Evolutionary conservation across 2,888 invertebrate genomes (phyloP), one percentile per base, ranked within the genome.

Genomic region (Tipula vernalis): DNA sequence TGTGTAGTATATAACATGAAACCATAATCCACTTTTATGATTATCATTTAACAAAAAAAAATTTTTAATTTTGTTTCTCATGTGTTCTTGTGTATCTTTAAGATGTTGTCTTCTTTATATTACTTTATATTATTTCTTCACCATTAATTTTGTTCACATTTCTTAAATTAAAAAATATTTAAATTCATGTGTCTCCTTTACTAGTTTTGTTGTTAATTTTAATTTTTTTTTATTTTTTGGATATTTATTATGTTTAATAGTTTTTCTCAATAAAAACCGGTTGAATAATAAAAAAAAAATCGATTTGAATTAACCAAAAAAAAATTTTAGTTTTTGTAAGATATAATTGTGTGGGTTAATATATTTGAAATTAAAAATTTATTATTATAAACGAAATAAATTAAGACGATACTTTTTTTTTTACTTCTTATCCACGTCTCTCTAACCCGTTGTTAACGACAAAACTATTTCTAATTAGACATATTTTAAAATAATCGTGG

Each of bases 21-120:
- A 71, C 71, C 71, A 71, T 71, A 71, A 71, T 71, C 71, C 71
- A 71, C 71, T 71, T 71, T 71, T 71, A 71, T 71, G 71, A 71
- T 71, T 71, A 71, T 71, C 28, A 28, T 28, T 18, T 28, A 28
- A 71, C 28, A 28, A 57, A 44, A 44, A 44, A 44, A 44, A 44
- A 57, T 2, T 10, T 6, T 28, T 51, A 51, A 4, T 51, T 15
- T 71, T 28, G 71, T 71, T 71, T 71, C 71, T 28, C 71, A 71
- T 71, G 71, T 28, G 71, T 71, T 28, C 71, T 28, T 51, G 5
- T 71, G n/a, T 51, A 28, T 71, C 28, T 71, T 28, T 28, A 71
- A 71, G 71, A 71, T 71, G 71, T 71, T 71, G 71, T 18, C 28
- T 18, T 71, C 71, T 71, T 71, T 71, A 71, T 71, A 71, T n/a